Evolutionary conservation across 2,888 invertebrate species (phyloP), one percentile per base, ranked within the genome.

Genomic region (Lasioglossum figueresi): DNA sequence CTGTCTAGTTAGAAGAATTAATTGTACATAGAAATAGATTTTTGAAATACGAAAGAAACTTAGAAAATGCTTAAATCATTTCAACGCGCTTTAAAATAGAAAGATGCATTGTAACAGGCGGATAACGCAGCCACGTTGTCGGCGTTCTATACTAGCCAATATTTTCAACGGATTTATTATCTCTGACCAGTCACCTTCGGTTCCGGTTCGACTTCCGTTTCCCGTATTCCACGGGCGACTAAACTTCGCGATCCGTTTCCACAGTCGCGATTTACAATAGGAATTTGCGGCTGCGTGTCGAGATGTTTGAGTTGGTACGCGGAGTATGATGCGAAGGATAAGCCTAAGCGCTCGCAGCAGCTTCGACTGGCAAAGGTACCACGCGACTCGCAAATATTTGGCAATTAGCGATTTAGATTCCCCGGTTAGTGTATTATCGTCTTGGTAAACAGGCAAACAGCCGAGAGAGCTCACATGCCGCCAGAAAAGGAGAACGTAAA

Each of bases 361-460:
- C 23, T 59, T 80, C 34, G 31, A 56, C 43, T 40, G 43, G 75
- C 48, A 63, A 74, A 71, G 34, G 71, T n/a, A 31, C 16, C 27
- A n/a, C 43, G n/a, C 40, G 56, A 59, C 34, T 43, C n/a, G 70
- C 74, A 84, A 82, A 82, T 82, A 82, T 84, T 84, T 84, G 74
- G 14, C 74, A 84, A 82, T 84, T 77, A 84, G 68, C 23, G 56
- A 82, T 82, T 48, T 77, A 77, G n/a, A 77, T 82, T 70, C n/a
- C 27, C 0, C 37, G 76, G 5, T 76, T 84, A 59, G 66, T 19
- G 63, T 74, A 72, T 81, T 76, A 80, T 83, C 63, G 52, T 76
- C 76, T 72, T 40, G 31, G 23, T 66, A 81, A 81, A 71, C 59
- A 75, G 34, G 37, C 48, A 59, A 82, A 80, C 40, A 40, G n/a